Conservation (phyloP, 2,113 vertebrate species). For the Cavia porcellus region DNA sequence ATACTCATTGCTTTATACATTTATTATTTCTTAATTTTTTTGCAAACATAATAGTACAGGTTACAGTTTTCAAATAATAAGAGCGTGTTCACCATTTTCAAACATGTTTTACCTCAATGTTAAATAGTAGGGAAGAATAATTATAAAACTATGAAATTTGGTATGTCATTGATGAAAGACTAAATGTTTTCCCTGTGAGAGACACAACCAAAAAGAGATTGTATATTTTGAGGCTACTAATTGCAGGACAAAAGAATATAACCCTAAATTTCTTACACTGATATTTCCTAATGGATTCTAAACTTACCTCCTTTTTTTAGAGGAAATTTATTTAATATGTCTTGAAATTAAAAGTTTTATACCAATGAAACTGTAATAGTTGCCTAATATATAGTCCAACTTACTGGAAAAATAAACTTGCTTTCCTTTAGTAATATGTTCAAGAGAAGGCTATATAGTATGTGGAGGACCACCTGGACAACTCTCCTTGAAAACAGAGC, state of each 20-base stretch:
- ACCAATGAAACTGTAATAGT: slow-evolving; percentile 22
- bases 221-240: not conserved
- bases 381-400: not conserved
- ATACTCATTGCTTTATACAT: not conserved
- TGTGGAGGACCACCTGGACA: too few relatives aligned
- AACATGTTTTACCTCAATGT: not conserved
- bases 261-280: not conserved
- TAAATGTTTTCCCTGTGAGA: slow-evolving; percentile 14
- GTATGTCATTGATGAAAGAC: not conserved
- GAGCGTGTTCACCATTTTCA: not conserved
- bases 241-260: slow-evolving; percentile 21
- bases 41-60: not conserved
- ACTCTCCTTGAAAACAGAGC: too few relatives aligned
- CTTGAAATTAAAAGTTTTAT: slow-evolving; percentile 42
- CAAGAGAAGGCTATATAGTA: not conserved
- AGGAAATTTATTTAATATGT: not conserved
- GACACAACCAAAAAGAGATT: not conserved
- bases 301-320: not conserved
- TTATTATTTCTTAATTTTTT: slow-evolving; percentile 22
- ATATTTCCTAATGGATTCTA: not conserved
- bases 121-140: slow-evolving; percentile 48
- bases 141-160: slow-evolving; percentile 39
- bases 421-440: not conserved
- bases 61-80: slow-evolving; percentile 26
- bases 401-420: slow-evolving; percentile 47